These are phyloP conservation scores for Rhinatrema bivittatum DNA, from an alignment of 2,797 vertebrate genomes.

Conservation along the genomic window DNA sequence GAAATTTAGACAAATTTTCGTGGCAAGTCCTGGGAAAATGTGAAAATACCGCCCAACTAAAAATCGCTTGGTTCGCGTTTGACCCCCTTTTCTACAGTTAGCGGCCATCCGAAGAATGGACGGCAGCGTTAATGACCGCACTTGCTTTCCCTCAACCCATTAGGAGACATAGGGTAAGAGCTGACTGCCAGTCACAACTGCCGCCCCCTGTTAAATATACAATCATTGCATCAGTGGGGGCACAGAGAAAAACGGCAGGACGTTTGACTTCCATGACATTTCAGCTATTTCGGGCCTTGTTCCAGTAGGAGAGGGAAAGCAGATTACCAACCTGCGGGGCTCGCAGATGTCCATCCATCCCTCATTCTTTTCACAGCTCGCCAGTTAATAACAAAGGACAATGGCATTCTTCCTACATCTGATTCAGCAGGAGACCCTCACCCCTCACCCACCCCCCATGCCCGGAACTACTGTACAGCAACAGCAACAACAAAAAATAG, in stretches of 20 bases:
- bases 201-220: no score
- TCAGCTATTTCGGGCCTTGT: constrained; percentile 23
- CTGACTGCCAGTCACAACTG: no score
- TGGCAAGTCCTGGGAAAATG: no score
- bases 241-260: constrained; percentile 18
- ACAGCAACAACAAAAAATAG: constrained; percentile 33
- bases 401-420: constrained; percentile 39
- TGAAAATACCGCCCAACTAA: no score
- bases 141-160: no score
- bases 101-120: no score
- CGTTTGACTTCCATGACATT: constrained; percentile 20
- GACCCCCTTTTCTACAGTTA: no score
- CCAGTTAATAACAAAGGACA: constrained; percentile 28
- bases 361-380: constrained; percentile 31
- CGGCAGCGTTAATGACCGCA: no score
- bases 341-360: constrained; percentile 26
- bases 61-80: no score
- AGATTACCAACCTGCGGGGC: neutral
- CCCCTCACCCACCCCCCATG: constrained; percentile 24
- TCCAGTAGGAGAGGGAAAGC: constrained; percentile 38
- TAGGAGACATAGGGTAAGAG: no score
- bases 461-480: constrained; percentile 21
- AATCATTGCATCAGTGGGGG: no score
- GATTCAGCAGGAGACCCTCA: constrained; percentile 36
- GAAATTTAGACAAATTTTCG: no score